phyloP scores from a whole-genome alignment of 2,888 invertebrate species.

The Pilophorus perplexus region DNA sequence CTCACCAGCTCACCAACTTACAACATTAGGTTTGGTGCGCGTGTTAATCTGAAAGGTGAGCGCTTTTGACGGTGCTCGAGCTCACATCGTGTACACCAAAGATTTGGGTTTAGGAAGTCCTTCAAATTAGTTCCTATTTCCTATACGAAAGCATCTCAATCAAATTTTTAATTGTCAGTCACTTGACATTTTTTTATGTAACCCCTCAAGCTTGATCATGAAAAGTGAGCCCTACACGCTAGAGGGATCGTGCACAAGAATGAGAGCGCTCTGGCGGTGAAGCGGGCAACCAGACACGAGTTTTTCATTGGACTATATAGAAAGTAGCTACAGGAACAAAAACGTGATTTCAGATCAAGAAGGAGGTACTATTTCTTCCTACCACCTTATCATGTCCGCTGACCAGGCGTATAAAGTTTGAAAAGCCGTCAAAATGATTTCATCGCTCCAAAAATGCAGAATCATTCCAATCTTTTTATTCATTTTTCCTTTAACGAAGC shows the following conservation, averaged over 20 bases:
- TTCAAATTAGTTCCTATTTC: not conserved
- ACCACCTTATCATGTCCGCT: too few species aligned
- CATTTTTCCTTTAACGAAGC: too few species aligned
- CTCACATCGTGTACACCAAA: not conserved
- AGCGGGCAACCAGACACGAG: too few species aligned
- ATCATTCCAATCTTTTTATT: too few species aligned
- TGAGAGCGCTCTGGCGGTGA: too few species aligned
- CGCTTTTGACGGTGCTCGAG: not conserved
- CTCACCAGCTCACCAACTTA: constrained; percentile 39
- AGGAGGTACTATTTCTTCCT: too few species aligned
- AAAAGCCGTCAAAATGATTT: not conserved
- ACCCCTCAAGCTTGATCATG: not conserved
- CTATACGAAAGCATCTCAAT: not conserved
- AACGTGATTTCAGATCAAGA: not conserved
- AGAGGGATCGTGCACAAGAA: too few species aligned
- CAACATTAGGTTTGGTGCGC: constrained; percentile 27
- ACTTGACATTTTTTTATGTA: not conserved
- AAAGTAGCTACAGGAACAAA: too few species aligned
- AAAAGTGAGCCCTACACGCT: too few species aligned
- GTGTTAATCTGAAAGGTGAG: not conserved
- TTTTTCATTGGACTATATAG: too few species aligned
- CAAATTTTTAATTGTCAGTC: not conserved
- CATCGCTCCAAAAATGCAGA: not conserved
- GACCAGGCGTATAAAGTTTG: too few species aligned
- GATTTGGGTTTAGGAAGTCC: not conserved